Percentiles rank a stretch among this genome's conserved stretches.
phyloP scores from a whole-genome alignment of 2,797 vertebrate species.

The Hemibagrus guttatus region DNA sequence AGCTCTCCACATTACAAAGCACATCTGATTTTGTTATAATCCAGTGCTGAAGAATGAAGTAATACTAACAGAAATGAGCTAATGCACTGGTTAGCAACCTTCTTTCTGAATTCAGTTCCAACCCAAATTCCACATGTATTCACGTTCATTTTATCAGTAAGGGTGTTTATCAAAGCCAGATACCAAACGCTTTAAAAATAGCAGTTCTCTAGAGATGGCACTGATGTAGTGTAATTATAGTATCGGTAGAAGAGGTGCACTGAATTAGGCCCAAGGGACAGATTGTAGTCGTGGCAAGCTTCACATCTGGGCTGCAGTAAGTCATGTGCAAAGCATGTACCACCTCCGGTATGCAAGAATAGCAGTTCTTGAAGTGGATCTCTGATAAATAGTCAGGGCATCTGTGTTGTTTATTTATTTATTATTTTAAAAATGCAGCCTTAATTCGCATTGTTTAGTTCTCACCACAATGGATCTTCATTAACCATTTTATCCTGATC shows the following conservation, averaged over 20 bases:
- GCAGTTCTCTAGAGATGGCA: not conserved
- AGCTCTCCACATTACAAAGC: not conserved
- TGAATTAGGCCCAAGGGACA: not conserved
- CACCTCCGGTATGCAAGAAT: not conserved
- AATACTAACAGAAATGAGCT: conserved; percentile 15
- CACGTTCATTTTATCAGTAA: not conserved
- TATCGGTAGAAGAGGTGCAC: not conserved
- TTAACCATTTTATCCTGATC: not conserved
- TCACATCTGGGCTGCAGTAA: not conserved
- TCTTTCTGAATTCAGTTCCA: not conserved
- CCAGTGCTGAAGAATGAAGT: conserved; percentile 5
- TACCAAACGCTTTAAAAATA: not conserved
- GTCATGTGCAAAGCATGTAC: not conserved
- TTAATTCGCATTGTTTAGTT: too few species aligned
- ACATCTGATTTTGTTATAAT: conserved; percentile 10
- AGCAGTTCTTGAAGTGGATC: not conserved
- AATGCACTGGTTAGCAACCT: not conserved
- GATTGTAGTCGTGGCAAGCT: not conserved
- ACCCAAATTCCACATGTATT: not conserved
- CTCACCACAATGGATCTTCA: not conserved
- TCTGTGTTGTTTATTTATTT: not conserved
- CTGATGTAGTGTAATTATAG: not conserved
- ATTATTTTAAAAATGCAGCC: not conserved
- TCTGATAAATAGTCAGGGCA: not conserved
- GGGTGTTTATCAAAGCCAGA: not conserved